phyloP scores from a whole-genome alignment of 2,888 invertebrate species.

The Glyphotaelius pellucidus region DNA sequence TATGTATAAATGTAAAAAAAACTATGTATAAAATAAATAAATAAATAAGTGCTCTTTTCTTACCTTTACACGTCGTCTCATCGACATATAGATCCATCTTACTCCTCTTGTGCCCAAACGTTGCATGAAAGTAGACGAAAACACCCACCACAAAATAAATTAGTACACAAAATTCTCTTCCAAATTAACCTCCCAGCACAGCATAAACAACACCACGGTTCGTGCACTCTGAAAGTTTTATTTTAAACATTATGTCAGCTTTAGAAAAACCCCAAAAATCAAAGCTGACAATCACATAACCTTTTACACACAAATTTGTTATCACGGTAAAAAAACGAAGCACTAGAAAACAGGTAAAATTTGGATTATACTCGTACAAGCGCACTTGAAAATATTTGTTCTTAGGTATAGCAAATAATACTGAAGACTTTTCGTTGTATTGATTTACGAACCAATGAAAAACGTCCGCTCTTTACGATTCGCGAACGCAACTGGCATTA shows the following conservation, averaged over 20 bases:
- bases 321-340: background rate
- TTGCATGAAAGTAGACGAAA: constrained; percentile 37
- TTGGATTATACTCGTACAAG: no score
- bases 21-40: no score
- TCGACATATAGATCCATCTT: constrained; percentile 47
- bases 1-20: no score
- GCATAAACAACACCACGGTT: constrained; percentile 6
- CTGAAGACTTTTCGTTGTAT: background rate
- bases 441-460: background rate
- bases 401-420: background rate
- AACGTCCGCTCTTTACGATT: background rate
- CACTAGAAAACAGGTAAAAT: background rate
- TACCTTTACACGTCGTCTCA: constrained; percentile 46
- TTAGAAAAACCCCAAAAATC: background rate
- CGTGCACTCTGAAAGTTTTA: background rate
- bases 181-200: background rate
- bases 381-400: background rate
- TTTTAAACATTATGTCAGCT: background rate
- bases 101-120: constrained; percentile 32
- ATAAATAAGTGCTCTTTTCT: background rate
- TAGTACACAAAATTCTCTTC: background rate
- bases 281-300: background rate
- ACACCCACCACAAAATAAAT: background rate
- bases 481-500: background rate
- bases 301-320: background rate